Percentiles rank a stretch among this genome's conserved stretches.
These are phyloP conservation scores for Siniperca knerii DNA, from an alignment of 2,113 vertebrate species.

Conservation along the genomic window DNA sequence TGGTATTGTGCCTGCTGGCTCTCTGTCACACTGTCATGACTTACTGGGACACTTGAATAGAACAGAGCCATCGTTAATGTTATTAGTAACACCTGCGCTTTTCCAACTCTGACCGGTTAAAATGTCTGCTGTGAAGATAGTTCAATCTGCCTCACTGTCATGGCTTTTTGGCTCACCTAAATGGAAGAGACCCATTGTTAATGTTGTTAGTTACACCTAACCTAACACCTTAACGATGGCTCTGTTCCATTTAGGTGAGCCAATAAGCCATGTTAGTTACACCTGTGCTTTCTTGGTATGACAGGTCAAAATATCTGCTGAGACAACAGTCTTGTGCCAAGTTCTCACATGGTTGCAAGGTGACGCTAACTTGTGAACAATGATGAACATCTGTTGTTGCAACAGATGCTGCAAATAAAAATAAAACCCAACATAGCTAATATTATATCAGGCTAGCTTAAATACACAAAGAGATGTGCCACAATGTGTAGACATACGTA, in stretches of 20 bases:
- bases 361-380: background rate
- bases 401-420: background rate
- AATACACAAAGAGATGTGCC: background rate
- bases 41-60: background rate
- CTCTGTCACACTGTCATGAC: background rate
- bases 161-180: constrained; percentile 15
- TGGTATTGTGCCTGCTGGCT: background rate
- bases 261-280: background rate
- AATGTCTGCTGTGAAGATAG: constrained; percentile 8
- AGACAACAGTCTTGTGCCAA: background rate
- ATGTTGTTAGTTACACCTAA: background rate
- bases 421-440: background rate
- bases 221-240: no score
- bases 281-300: background rate
- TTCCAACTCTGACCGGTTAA: background rate
- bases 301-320: background rate
- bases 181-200: constrained; percentile 8
- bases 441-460: background rate
- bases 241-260: no score
- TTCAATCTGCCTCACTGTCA: background rate
- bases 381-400: background rate
- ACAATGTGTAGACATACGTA: background rate
- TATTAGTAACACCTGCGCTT: background rate
- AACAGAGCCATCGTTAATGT: background rate
- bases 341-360: background rate